Evolutionary conservation across 2,888 invertebrate species (phyloP).

Genomic region (Eupithecia inturbata): DNA sequence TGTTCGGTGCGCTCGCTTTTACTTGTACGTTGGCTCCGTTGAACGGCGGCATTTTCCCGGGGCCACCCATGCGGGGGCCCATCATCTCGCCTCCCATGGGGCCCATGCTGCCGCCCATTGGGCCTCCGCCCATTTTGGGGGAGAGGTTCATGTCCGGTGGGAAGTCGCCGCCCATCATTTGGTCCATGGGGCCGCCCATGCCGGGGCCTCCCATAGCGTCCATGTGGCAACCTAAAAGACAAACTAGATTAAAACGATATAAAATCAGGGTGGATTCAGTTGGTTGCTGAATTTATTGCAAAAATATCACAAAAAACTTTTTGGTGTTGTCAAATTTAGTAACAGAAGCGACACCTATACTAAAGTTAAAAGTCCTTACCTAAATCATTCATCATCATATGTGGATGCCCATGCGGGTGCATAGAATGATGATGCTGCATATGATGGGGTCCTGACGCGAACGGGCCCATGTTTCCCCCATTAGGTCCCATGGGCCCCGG

Average conservation of each 20-base stretch:
- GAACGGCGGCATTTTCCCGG: conserved; percentile 84
- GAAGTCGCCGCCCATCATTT: conserved; percentile 83
- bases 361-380: conserved; percentile 53
- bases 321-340: not conserved
- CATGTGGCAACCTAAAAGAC: conserved; percentile 77
- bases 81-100: conserved; percentile 85
- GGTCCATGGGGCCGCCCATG: conserved; percentile 82
- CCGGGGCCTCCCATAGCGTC: conserved; percentile 80
- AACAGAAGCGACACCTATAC: not conserved
- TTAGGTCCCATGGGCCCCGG: conserved; percentile 73
- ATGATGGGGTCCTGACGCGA: conserved; percentile 73
- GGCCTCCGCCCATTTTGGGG: conserved; percentile 86
- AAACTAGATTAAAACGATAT: not conserved
- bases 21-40: conserved; percentile 93
- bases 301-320: not conserved
- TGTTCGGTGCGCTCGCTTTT: conserved; percentile 98
- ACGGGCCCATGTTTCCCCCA: conserved; percentile 70
- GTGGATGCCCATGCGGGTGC: conserved; percentile 79
- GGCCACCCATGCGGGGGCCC: conserved; percentile 86
- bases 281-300: not conserved
- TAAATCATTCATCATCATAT: conserved; percentile 83
- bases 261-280: not conserved
- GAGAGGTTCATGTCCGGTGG: conserved; percentile 85
- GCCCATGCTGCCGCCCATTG: conserved; percentile 81
- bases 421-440: conserved; percentile 79